Evolutionary conservation across 2,888 invertebrate species (phyloP).

Genomic region (Dioctria rufipes): DNA sequence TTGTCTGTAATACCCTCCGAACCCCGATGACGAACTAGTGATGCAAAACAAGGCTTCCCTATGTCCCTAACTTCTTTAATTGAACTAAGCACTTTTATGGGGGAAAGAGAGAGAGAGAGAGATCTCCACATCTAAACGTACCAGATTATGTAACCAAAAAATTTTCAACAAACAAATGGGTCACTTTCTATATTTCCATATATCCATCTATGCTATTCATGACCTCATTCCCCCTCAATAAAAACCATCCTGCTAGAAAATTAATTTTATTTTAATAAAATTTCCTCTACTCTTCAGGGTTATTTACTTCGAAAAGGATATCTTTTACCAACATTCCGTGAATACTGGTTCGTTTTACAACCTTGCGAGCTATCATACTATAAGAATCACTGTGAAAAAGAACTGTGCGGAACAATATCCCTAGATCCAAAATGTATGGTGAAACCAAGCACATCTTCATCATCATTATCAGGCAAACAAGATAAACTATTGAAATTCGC

Average conservation of each 20-base stretch:
- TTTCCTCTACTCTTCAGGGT: slow-evolving; percentile 73
- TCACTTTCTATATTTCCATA: background rate
- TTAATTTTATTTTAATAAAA: no score
- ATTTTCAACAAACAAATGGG: no score
- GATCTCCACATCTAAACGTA: no score
- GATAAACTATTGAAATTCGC: slow-evolving; percentile 76
- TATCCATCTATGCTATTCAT: background rate
- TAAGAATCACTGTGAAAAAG: slow-evolving; percentile 80
- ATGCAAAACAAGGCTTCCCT: no score
- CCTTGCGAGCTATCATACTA: slow-evolving; percentile 83
- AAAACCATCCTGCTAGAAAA: no score
- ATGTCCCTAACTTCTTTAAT: no score
- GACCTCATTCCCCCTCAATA: background rate
- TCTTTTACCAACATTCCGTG: slow-evolving; percentile 82
- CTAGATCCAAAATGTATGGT: slow-evolving; percentile 79
- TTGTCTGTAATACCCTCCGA: no score
- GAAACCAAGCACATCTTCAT: slow-evolving; percentile 74
- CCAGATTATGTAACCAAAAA: no score
- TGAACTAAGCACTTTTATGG: no score
- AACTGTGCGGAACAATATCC: slow-evolving; percentile 78
- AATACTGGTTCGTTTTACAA: slow-evolving; percentile 86
- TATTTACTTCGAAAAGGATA: slow-evolving; percentile 82
- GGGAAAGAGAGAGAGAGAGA: no score
- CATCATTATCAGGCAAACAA: slow-evolving; percentile 62
- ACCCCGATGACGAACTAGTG: no score